Conservation (phyloP, 2,797 vertebrate genomes). For the Cercopithecus diana region DNA sequence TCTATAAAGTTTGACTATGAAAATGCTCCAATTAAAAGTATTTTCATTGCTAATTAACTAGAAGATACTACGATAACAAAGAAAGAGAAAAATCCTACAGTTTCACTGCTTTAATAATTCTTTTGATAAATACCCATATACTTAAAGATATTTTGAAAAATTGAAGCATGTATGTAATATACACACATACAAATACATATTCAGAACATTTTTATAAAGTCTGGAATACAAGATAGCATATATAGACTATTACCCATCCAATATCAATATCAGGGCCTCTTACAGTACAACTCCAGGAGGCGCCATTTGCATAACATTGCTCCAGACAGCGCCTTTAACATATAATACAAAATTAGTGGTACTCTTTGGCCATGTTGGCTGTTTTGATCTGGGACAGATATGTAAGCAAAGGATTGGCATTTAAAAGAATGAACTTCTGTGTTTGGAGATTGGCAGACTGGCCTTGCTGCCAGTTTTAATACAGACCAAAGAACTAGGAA, state of each 20-base stretch:
- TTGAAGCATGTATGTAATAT: neutral
- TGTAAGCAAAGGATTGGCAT: neutral
- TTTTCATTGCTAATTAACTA: conserved; percentile 4
- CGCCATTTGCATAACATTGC: neutral
- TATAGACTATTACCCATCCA: neutral
- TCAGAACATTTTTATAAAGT: neutral
- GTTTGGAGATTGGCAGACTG: neutral
- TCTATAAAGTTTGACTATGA: neutral
- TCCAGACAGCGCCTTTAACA: neutral
- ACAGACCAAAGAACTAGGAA: neutral
- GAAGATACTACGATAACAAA: conserved; percentile 18
- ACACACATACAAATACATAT: neutral
- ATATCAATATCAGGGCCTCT: neutral
- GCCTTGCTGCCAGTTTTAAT: neutral
- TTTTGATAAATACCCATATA: neutral
- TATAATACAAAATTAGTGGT: neutral
- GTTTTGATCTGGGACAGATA: neutral
- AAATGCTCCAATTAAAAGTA: conserved; percentile 2
- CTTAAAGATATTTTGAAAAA: neutral
- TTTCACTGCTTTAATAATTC: neutral
- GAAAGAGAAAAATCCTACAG: neutral
- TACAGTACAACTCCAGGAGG: neutral
- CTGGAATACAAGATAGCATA: neutral
- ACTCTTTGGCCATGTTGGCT: neutral
- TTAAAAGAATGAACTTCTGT: neutral